Evolutionary conservation across 2,797 vertebrate species (phyloP).

Genomic region (Sebastes hubbsi): DNA sequence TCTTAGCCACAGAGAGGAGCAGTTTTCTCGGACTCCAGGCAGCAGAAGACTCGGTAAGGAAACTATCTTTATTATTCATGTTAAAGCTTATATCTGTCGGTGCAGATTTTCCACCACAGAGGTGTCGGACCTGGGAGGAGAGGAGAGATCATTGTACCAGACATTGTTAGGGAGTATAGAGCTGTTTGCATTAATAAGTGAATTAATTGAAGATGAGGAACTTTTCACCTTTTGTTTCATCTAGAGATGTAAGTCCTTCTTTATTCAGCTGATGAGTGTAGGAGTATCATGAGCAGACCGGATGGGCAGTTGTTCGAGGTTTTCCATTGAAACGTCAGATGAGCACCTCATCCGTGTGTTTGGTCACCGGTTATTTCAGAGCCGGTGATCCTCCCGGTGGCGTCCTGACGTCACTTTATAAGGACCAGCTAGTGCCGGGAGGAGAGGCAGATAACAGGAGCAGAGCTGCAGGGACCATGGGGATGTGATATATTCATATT

Average conservation of each 20-base stretch:
- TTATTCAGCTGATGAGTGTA: neutral
- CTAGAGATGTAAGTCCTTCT: too few species aligned
- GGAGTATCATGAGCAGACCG: neutral
- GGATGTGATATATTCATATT: slow-evolving; percentile 17
- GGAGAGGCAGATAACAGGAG: slow-evolving; percentile 7
- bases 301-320: slow-evolving; percentile 33
- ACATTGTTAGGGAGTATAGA: neutral
- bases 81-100: neutral
- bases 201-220: neutral
- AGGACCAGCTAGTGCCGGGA: slow-evolving; percentile 55
- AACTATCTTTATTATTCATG: neutral
- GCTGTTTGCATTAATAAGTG: neutral
- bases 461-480: slow-evolving; percentile 34
- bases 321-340: slow-evolving; percentile 64
- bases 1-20: slow-evolving; percentile 15
- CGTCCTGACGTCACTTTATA: slow-evolving; percentile 76
- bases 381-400: slow-evolving; percentile 51
- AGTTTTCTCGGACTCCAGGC: neutral
- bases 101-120: neutral
- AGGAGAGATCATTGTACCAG: neutral
- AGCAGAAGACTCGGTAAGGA: slow-evolving; percentile 38
- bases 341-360: slow-evolving; percentile 23
- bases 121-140: neutral
- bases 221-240: neutral
- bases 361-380: slow-evolving; percentile 77